Evolutionary conservation across 2,113 vertebrate species (phyloP).

Genomic region (Turnix velox): DNA sequence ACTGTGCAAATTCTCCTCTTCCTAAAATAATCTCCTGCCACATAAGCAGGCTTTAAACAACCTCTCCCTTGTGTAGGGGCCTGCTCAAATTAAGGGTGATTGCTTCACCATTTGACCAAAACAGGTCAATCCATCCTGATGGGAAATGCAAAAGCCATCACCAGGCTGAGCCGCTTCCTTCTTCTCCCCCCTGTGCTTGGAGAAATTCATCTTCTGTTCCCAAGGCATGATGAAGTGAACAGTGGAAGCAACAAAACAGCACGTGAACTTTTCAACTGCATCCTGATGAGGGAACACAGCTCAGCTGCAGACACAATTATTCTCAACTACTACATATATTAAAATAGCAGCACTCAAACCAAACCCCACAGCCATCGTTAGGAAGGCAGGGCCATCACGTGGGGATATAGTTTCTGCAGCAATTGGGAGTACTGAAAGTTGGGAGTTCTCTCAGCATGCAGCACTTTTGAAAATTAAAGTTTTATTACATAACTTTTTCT

Average conservation of each 20-base stretch:
- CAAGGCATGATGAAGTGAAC: background rate
- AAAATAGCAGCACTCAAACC: background rate
- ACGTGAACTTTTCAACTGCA: background rate
- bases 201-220: background rate
- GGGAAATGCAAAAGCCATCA: background rate
- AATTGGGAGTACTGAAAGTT: background rate
- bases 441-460: background rate
- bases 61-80: background rate
- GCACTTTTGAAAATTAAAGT: background rate
- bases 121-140: background rate
- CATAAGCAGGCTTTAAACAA: background rate
- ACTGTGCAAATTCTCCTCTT: background rate
- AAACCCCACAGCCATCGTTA: background rate
- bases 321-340: background rate
- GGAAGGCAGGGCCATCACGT: fast-evolving
- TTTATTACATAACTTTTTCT: background rate
- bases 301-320: background rate
- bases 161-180: background rate
- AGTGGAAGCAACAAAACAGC: background rate
- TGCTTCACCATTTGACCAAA: background rate
- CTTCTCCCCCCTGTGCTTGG: background rate
- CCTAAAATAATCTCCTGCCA: background rate
- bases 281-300: background rate
- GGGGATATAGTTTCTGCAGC: background rate
- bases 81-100: background rate